A percentile compares a stretch with the other conserved stretches of the same genome.
Conservation (phyloP, 2,113 vertebrate genomes). For the Acrocephalus arundinaceus region DNA sequence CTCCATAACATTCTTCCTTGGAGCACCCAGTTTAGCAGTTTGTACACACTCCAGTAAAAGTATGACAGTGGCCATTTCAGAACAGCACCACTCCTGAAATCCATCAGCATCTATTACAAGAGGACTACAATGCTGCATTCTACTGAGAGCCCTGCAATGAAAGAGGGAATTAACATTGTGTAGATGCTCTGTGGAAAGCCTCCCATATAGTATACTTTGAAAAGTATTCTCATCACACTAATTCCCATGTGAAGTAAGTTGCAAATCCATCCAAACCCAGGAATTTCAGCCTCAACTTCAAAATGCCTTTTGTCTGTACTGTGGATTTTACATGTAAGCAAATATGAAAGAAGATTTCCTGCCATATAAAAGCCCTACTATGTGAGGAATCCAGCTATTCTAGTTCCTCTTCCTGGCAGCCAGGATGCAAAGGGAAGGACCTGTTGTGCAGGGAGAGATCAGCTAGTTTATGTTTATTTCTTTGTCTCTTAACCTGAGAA, state of each 20-base stretch:
- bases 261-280: neutral
- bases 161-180: neutral
- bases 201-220: neutral
- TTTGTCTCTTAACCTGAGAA: neutral
- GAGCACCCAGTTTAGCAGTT: neutral
- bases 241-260: neutral
- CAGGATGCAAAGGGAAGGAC: neutral
- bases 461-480: neutral
- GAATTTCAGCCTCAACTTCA: neutral
- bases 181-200: neutral
- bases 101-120: neutral
- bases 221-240: neutral
- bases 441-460: neutral
- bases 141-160: neutral
- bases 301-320: neutral
- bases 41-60: neutral
- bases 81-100: neutral
- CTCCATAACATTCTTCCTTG: neutral
- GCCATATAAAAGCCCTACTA: neutral
- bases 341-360: neutral
- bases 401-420: neutral
- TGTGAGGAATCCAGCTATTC: neutral
- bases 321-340: neutral
- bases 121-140: neutral
- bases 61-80: neutral